Evolutionary conservation across 2,797 vertebrate genomes (phyloP).

Genomic region (Otolemur crassicaudatus): DNA sequence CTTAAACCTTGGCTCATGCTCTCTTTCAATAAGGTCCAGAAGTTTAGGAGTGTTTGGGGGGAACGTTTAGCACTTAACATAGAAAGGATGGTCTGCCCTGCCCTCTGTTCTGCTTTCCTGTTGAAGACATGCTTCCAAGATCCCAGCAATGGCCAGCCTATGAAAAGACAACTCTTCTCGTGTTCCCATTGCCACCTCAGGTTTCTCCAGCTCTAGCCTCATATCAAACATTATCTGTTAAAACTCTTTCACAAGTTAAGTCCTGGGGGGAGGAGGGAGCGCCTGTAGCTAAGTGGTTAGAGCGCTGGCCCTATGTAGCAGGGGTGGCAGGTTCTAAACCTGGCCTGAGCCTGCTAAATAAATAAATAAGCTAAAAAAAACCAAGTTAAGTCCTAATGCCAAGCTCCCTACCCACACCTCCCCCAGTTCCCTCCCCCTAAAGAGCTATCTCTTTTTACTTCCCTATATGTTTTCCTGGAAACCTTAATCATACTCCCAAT

Average conservation of each 20-base stretch:
- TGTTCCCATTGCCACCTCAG: background rate
- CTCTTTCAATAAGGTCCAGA: background rate
- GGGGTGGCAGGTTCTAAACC: too few relatives aligned
- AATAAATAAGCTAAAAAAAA: too few relatives aligned
- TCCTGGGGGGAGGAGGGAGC: too few relatives aligned
- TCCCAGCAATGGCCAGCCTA: background rate
- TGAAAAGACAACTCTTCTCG: background rate
- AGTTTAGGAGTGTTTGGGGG: background rate
- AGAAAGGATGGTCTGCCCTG: background rate
- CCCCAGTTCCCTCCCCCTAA: background rate
- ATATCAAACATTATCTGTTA: background rate
- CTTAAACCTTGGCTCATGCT: background rate
- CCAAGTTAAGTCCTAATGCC: background rate
- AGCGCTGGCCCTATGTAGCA: too few relatives aligned
- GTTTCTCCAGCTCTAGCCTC: background rate
- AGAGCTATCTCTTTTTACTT: background rate
- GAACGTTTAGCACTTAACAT: background rate
- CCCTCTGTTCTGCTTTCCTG: background rate
- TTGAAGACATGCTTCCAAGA: background rate
- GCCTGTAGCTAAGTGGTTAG: too few relatives aligned
- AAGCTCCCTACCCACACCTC: background rate
- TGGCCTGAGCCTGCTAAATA: too few relatives aligned
- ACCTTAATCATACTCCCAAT: background rate
- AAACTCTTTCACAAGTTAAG: background rate
- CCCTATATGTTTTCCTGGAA: background rate